These are phyloP conservation scores for Phyllopteryx taeniolatus DNA, from an alignment of 2,113 vertebrate species.

Conservation along the genomic window DNA sequence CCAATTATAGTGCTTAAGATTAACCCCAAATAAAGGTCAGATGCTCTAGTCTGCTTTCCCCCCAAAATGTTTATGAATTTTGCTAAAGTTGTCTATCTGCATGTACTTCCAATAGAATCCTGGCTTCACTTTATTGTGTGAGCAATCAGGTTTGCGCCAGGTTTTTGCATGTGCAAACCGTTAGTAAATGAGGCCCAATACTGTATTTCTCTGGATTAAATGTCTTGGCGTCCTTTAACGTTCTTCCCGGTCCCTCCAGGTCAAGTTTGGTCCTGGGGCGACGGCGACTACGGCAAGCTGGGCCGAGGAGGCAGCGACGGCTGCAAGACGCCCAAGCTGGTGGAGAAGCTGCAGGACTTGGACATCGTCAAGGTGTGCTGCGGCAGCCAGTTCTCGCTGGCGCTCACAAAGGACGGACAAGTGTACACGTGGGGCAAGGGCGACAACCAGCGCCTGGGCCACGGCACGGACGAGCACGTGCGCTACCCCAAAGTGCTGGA, in stretches of 20 bases:
- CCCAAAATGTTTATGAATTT: no score
- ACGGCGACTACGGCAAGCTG: slow-evolving; percentile 95
- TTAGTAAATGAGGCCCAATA: no score
- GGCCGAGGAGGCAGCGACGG: slow-evolving; percentile 96
- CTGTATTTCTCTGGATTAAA: no score
- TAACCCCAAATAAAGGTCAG: no score
- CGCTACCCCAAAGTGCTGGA: slow-evolving; percentile 93
- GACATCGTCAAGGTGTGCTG: slow-evolving; percentile 92
- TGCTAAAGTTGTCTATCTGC: no score
- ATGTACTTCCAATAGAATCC: no score
- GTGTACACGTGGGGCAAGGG: slow-evolving; percentile 99
- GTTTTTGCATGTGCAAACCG: no score
- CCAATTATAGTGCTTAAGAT: no score
- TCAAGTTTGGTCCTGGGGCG: slow-evolving; percentile 99
- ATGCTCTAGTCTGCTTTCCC: background rate
- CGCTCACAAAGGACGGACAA: slow-evolving; percentile 93
- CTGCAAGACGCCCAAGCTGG: slow-evolving; percentile 93
- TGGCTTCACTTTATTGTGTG: no score
- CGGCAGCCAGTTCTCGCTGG: slow-evolving; percentile 94
- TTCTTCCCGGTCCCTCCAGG: slow-evolving; percentile 63
- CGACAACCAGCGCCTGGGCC: slow-evolving; percentile 95
- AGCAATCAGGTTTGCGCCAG: no score
- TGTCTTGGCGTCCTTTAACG: background rate
- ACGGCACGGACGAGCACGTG: slow-evolving; percentile 94
- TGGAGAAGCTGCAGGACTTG: slow-evolving; percentile 95